Conservation (phyloP, 2,797 vertebrate genomes). For the Phataginus tricuspis region DNA sequence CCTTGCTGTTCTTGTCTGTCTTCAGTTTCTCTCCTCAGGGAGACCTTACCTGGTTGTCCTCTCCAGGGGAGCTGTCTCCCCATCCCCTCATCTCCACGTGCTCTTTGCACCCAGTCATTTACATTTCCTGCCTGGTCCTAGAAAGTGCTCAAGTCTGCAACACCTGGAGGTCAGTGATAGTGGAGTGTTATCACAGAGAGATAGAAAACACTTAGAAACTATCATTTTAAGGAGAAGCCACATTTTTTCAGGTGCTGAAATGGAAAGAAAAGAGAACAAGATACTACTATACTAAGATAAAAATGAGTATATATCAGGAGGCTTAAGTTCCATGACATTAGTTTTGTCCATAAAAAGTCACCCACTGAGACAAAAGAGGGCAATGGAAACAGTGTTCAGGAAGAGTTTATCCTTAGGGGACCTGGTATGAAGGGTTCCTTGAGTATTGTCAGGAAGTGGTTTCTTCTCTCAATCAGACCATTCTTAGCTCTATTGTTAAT, state of each 20-base stretch:
- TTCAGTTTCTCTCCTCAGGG: neutral
- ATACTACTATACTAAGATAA: neutral
- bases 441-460: neutral
- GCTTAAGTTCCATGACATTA: neutral
- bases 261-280: neutral
- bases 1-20: accelerated
- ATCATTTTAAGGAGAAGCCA: neutral
- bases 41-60: neutral
- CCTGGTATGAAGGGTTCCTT: neutral
- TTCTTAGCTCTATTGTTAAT: neutral
- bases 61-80: neutral
- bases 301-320: neutral
- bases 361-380: neutral
- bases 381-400: neutral
- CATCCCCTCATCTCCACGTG: neutral
- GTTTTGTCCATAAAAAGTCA: neutral
- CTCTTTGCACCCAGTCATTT: neutral
- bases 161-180: neutral
- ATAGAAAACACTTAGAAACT: neutral
- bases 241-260: neutral
- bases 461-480: neutral
- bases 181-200: neutral
- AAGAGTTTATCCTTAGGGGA: neutral
- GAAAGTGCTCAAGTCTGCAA: neutral
- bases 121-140: neutral